Percentiles rank a stretch among this genome's conserved stretches.
Conservation (phyloP, 2,888 invertebrate genomes). For the Lacanobia oleracea region DNA sequence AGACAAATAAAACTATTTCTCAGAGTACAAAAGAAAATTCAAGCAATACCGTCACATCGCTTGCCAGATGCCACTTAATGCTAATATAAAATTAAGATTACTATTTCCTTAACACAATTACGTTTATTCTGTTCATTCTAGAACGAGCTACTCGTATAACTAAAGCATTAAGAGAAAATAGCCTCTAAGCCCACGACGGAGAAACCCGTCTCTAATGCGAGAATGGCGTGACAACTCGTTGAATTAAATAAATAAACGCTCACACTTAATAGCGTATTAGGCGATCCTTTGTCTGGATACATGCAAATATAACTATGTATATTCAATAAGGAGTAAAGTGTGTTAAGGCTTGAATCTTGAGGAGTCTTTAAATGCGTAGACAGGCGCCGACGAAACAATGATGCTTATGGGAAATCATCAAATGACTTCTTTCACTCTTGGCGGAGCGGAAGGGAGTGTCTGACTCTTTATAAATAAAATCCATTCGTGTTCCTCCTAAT, state of each 20-base stretch:
- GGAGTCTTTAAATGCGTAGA: too few relatives aligned
- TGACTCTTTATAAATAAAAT: too few relatives aligned
- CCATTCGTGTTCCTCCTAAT: too few relatives aligned
- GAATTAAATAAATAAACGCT: slow-evolving; percentile 50
- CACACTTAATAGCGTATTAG: slow-evolving; percentile 33
- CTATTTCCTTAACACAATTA: slow-evolving; percentile 37
- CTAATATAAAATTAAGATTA: slow-evolving; percentile 20
- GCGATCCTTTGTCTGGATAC: slow-evolving; percentile 23
- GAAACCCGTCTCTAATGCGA: slow-evolving; percentile 28
- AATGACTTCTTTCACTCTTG: too few relatives aligned
- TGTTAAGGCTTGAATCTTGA: not conserved
- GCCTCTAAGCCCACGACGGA: slow-evolving; percentile 5
- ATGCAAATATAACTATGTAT: slow-evolving; percentile 29
- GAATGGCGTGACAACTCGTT: slow-evolving; percentile 41
- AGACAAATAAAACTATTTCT: not conserved
- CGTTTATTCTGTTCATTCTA: slow-evolving; percentile 22
- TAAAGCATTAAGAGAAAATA: slow-evolving; percentile 30
- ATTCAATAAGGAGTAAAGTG: not conserved
- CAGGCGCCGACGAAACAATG: too few relatives aligned
- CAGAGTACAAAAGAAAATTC: not conserved
- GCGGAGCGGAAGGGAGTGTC: too few relatives aligned
- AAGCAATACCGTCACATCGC: not conserved
- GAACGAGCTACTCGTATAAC: slow-evolving; percentile 10
- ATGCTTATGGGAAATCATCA: too few relatives aligned
- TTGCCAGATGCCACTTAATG: slow-evolving; percentile 34